Base-by-base conservation (phyloP, 2,113 vertebrate genomes). In the Irena cyanogastra region DNA sequence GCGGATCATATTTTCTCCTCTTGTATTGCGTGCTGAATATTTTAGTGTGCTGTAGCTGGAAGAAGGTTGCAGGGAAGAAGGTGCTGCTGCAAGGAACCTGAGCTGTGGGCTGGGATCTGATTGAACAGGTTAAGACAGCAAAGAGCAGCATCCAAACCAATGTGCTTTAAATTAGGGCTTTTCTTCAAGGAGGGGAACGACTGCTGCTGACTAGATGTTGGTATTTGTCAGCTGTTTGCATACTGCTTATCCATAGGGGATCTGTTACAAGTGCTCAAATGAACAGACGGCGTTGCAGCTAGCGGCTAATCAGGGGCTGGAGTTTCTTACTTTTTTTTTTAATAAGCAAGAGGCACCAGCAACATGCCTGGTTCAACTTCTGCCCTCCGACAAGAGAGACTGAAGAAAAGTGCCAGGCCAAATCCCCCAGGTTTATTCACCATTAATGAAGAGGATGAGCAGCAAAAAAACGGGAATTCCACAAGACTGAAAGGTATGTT, bases 371-470 rank as follows among this genome's bases (percentile, higher is more conserved):
- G 98, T 92, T 97, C 95, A 23, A 89, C 91, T 96, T 89, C 94
- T 95, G 92, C 96, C 83, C 84, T 96, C 90, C 97, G 98, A 88
- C 98, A 98, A 93, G 98, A 98, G 95, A 98, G 98, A 71, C 88
- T 98, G 97, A 98, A 98, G 97, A 99, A 98, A 93, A 97, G 97
- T 95, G 96, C 98, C 95, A 98, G 98, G 91, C 97, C 98, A 56
- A 93, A 96, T 93, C 97, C 98, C 74, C 97, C 98, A 37, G 97
- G 98, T 70, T 98, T 99, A 76, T 99, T 99, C 97, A 99, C 99
- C 96, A 99, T 99, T 97, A 98, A 97, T 16, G 99, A 99, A 98
- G 99, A 99, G 96, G 99, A 99, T 77, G 99, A 99, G 92, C 99
- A 98, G 96, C 98, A 98, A 88, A 99, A 97, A 97, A 98, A 97